Percentiles rank a stretch among this genome's conserved stretches.
Evolutionary conservation across 92 coral and sea anemone species (phyloP).

Genomic region (Palythoa caribaeorum): DNA sequence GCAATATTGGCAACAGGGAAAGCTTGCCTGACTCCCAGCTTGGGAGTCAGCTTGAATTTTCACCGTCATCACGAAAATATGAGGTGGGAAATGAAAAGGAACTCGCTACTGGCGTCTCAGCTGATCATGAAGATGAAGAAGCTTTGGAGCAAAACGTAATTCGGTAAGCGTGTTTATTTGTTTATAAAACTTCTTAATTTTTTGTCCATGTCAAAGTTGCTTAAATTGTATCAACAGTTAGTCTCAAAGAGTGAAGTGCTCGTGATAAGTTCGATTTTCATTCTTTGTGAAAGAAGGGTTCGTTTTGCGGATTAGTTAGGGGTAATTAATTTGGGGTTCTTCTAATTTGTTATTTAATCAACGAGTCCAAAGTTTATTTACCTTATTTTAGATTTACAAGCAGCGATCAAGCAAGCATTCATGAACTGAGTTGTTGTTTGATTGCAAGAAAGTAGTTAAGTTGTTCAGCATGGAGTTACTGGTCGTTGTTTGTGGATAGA

Average conservation of each 20-base stretch:
- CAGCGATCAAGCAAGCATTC: neutral
- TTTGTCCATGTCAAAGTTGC: neutral
- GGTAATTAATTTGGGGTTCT: neutral
- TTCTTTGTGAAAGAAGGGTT: neutral
- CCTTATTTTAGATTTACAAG: neutral
- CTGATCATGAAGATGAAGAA: neutral
- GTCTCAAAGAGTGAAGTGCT: neutral
- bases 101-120: neutral
- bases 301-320: neutral
- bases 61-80: constrained; percentile 43
- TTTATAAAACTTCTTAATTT: constrained; percentile 19
- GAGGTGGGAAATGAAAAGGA: constrained; percentile 27
- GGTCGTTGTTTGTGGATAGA: neutral
- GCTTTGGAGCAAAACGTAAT: constrained; percentile 25
- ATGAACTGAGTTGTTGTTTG: neutral
- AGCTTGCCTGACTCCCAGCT: constrained; percentile 83
- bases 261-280: neutral
- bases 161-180: constrained; percentile 30
- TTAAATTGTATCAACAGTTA: neutral
- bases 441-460: neutral
- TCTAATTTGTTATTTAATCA: neutral
- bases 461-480: neutral
- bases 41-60: constrained; percentile 70
- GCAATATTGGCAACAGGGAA: constrained; percentile 93
- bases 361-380: neutral